Percentiles rank a stretch among this genome's conserved stretches.
Evolutionary conservation across 2,113 vertebrate genomes (phyloP).

Genomic region (Hystrix cristata): DNA sequence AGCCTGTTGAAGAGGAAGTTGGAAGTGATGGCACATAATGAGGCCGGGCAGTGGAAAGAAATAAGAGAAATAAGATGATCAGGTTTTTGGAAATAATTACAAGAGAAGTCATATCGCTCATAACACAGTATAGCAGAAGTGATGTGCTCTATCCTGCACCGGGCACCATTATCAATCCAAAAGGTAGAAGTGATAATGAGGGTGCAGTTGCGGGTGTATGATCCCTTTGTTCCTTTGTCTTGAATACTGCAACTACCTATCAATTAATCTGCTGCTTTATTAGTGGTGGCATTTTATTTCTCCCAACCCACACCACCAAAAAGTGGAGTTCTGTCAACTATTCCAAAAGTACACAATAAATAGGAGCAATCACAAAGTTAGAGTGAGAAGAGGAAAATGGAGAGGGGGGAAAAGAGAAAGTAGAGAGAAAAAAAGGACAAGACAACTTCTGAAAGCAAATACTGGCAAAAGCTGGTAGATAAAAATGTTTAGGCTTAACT

Average conservation of each 20-base stretch:
- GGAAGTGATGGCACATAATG: background rate
- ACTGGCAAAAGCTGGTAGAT: background rate
- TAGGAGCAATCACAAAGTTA: background rate
- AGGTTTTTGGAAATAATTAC: background rate
- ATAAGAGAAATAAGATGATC: background rate
- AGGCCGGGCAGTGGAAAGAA: background rate
- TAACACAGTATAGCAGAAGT: background rate
- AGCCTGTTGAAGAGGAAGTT: background rate
- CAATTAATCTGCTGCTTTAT: background rate
- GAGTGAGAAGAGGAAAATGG: background rate
- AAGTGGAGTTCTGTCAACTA: background rate
- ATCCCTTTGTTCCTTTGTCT: background rate
- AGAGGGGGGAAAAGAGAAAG: background rate
- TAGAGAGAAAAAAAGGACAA: background rate
- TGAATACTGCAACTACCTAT: background rate
- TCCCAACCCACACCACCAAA: background rate
- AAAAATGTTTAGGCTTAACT: conserved; percentile 15
- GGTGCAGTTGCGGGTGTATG: background rate
- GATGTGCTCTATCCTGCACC: fast-evolving
- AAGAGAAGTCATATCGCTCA: background rate
- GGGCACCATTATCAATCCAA: background rate
- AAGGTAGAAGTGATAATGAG: background rate
- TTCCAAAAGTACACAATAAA: background rate
- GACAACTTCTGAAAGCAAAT: background rate
- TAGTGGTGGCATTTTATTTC: background rate